These are phyloP conservation scores for Crypturellus tataupa DNA, from an alignment of 2,797 vertebrate genomes.

Conservation along the genomic window DNA sequence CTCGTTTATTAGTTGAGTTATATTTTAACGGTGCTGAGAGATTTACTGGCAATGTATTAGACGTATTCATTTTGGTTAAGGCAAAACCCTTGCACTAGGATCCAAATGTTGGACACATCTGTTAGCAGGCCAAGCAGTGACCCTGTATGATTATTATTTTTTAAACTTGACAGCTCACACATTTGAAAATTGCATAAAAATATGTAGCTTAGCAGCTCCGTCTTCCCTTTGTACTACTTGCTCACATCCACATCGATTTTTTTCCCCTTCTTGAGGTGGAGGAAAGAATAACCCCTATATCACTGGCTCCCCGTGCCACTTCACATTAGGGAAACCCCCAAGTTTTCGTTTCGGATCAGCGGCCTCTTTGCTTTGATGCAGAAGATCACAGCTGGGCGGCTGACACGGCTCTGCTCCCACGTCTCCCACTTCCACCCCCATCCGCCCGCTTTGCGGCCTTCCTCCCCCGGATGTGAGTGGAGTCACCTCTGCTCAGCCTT, in stretches of 20 bases:
- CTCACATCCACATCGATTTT: conserved; percentile 49
- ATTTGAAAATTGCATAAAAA: conserved; percentile 64
- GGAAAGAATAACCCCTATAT: neutral
- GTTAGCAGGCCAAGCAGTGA: conserved; percentile 68
- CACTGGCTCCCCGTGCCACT: neutral
- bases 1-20: conserved; percentile 70
- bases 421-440: neutral
- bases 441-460: neutral
- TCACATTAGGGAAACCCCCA: conserved; percentile 3
- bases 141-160: conserved; percentile 61
- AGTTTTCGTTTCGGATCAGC: conserved; percentile 33
- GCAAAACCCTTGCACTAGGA: conserved; percentile 53
- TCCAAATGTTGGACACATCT: conserved; percentile 75
- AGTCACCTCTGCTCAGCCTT: conserved; percentile 83
- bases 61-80: conserved; percentile 71
- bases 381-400: conserved; percentile 32
- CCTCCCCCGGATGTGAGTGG: conserved; percentile 62
- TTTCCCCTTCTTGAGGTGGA: neutral
- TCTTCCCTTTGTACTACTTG: conserved; percentile 51
- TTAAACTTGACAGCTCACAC: conserved; percentile 62
- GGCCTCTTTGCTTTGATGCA: conserved; percentile 65
- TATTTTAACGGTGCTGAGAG: conserved; percentile 77
- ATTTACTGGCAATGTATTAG: conserved; percentile 75
- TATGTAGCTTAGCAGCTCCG: conserved; percentile 19
- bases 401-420: neutral